A percentile compares a stretch with the other conserved stretches of the same genome.
Evolutionary conservation across 2,113 vertebrate species (phyloP).

Genomic region (Theristicus caerulescens): DNA sequence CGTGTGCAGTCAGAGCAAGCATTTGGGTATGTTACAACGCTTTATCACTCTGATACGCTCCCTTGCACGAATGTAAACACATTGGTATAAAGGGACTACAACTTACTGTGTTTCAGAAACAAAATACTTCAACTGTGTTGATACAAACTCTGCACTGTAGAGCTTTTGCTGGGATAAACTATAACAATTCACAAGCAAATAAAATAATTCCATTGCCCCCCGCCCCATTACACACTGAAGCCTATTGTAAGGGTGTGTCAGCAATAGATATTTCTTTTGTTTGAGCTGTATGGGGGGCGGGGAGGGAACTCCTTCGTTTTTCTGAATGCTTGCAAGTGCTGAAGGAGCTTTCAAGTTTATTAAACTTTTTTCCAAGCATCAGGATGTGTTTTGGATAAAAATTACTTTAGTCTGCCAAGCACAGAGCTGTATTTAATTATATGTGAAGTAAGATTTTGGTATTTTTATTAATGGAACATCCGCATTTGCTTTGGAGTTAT

Average conservation of each 20-base stretch:
- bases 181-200: neutral
- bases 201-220: neutral
- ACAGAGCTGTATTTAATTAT: slow-evolving; percentile 24
- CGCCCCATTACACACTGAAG: neutral
- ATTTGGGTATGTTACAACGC: neutral
- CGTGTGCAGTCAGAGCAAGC: neutral
- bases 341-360: neutral
- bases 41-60: neutral
- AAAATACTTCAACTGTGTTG: neutral
- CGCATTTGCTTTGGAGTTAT: slow-evolving; percentile 1
- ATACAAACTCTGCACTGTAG: neutral
- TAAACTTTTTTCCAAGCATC: neutral
- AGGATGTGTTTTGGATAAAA: neutral
- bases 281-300: neutral
- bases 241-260: neutral
- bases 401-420: neutral
- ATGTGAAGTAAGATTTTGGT: slow-evolving; percentile 23
- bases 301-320: neutral
- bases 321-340: neutral
- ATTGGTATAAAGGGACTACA: neutral
- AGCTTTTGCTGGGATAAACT: neutral
- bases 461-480: slow-evolving; percentile 41
- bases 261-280: neutral
- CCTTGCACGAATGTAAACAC: neutral
- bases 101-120: neutral